Conservation (phyloP, 1,140 invertebrate species). For the Aleiodes sp. region DNA sequence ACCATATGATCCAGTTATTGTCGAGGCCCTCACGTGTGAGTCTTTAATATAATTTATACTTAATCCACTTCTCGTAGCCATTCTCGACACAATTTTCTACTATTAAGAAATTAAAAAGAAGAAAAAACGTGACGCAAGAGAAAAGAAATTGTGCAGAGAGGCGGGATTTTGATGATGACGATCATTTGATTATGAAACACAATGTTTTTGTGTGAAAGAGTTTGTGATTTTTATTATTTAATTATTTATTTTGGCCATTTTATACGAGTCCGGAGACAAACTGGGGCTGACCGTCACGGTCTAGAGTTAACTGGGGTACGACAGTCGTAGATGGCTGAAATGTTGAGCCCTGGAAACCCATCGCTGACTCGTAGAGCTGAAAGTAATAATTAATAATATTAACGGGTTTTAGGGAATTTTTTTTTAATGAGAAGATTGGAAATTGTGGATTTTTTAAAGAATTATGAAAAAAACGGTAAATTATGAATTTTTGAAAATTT, state of each 20-base stretch:
- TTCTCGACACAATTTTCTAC: no score
- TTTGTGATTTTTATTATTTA: not conserved
- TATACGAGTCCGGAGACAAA: conserved; percentile 77
- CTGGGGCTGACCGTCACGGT: conserved; percentile 74
- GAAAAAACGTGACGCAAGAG: no score
- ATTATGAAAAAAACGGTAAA: no score
- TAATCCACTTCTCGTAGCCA: no score
- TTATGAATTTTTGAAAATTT: no score
- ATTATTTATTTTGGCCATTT: conserved; percentile 37
- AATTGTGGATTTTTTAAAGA: no score
- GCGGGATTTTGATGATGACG: no score
- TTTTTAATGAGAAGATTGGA: conserved; percentile 14
- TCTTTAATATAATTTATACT: not conserved
- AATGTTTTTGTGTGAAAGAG: no score
- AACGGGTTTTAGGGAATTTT: conserved; percentile 1
- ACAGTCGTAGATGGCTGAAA: conserved; percentile 70
- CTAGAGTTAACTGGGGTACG: conserved; percentile 66
- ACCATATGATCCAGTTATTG: conserved; percentile 26
- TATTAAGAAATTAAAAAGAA: no score
- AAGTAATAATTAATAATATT: conserved; percentile 63
- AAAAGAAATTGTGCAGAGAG: not conserved
- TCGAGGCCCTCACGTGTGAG: not conserved
- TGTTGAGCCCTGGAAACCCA: conserved; percentile 77
- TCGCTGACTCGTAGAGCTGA: conserved; percentile 72
- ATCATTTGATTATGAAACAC: no score